These are phyloP conservation scores for Trachelus stipa DNA, from an alignment of 2,888 invertebrate genomes.

Conservation along the genomic window DNA sequence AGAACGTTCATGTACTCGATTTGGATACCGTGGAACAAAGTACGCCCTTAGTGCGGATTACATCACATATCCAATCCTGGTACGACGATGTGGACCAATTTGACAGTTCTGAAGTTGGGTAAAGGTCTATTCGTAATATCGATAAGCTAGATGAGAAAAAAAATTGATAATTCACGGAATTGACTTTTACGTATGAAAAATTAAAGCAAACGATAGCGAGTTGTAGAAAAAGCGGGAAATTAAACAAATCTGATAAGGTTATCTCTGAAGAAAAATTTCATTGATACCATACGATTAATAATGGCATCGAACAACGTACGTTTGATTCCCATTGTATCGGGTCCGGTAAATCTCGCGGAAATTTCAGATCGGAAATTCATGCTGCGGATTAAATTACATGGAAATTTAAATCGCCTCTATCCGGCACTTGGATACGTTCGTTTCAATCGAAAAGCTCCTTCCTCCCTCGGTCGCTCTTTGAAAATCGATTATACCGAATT, in stretches of 20 bases:
- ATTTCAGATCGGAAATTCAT: background rate
- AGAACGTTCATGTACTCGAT: conserved; percentile 63
- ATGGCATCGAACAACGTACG: background rate
- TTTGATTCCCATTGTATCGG: background rate
- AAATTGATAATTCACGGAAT: conserved; percentile 22
- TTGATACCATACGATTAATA: background rate
- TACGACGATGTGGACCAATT: conserved; percentile 62
- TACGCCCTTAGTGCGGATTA: conserved; percentile 40
- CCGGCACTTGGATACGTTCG: background rate
- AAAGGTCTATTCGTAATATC: conserved; percentile 21
- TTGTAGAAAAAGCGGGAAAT: background rate
- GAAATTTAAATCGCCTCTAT: background rate
- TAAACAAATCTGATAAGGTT: background rate
- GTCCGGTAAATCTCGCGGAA: background rate
- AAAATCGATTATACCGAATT: background rate
- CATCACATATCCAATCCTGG: conserved; percentile 60
- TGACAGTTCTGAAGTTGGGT: conserved; percentile 50
- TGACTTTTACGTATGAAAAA: conserved; percentile 8
- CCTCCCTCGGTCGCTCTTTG: background rate
- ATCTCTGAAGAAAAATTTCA: background rate
- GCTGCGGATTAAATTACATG: background rate
- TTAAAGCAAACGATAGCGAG: background rate
- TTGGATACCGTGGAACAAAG: conserved; percentile 53
- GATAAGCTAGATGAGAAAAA: background rate
- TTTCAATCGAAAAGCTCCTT: background rate